phyloP scores from a whole-genome alignment of 2,888 invertebrate species.

The Chironomus riparius region DNA sequence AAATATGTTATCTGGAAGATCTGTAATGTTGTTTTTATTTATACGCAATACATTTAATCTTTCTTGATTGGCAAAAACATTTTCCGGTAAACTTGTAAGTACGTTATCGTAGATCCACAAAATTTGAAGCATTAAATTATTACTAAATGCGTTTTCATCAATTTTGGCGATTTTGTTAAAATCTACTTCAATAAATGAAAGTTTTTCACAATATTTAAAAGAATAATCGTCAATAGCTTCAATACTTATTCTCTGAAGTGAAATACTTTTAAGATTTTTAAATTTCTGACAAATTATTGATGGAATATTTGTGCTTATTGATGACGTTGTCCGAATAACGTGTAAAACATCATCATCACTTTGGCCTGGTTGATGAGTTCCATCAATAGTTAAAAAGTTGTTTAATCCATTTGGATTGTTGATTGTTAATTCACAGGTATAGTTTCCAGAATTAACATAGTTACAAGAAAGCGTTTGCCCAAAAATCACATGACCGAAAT shows the following conservation, averaged over 20 bases:
- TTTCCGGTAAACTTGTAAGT: not conserved
- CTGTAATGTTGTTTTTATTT: too few species aligned
- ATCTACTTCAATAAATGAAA: not conserved
- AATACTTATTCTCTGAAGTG: not conserved
- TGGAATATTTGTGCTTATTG: not conserved
- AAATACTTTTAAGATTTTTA: not conserved
- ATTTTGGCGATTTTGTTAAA: not conserved
- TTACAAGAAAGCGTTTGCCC: too few species aligned
- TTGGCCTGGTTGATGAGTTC: not conserved
- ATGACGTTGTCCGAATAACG: not conserved
- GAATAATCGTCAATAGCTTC: not conserved
- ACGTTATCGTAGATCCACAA: not conserved
- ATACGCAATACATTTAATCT: too few species aligned
- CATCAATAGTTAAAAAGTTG: not conserved
- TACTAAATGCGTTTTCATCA: not conserved
- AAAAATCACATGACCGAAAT: too few species aligned
- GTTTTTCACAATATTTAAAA: not conserved
- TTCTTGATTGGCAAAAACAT: too few species aligned
- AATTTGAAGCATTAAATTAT: not conserved
- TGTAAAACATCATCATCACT: not conserved
- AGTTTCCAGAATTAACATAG: not conserved
- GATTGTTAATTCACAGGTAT: not conserved
- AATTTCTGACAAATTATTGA: not conserved
- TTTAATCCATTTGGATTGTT: not conserved
- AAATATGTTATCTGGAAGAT: too few species aligned